A percentile compares a stretch with the other conserved stretches of the same genome.
Evolutionary conservation across 2,888 invertebrate genomes (phyloP).

Genomic region (Xestia c-nigrum): DNA sequence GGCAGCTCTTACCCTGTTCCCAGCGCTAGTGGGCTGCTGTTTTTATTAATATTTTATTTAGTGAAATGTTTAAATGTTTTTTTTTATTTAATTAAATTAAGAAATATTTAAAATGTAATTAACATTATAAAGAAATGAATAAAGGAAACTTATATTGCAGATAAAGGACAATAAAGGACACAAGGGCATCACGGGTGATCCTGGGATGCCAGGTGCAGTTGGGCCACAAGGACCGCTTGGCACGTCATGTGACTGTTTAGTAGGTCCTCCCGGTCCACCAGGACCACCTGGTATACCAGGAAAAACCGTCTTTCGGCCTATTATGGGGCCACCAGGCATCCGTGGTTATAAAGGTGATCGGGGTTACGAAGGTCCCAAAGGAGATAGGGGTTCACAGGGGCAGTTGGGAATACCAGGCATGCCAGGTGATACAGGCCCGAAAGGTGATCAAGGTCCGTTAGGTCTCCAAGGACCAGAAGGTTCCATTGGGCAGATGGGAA

Average conservation of each 20-base stretch:
- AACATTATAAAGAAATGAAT: no score
- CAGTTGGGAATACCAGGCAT: background rate
- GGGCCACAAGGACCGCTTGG: constrained; percentile 4
- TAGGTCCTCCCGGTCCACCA: background rate
- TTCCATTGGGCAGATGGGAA: background rate
- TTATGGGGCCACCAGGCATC: background rate
- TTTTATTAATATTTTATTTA: no score
- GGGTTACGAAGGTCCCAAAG: background rate
- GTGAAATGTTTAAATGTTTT: no score
- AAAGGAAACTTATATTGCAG: background rate
- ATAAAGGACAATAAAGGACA: constrained; percentile 6
- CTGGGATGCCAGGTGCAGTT: background rate
- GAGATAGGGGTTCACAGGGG: background rate
- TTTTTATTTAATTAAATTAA: no score
- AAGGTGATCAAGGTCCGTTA: background rate
- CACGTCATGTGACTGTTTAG: background rate
- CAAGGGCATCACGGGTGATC: background rate
- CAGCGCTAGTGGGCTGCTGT: no score
- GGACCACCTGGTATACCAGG: background rate
- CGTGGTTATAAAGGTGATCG: background rate
- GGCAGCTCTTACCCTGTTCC: no score
- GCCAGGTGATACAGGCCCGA: background rate
- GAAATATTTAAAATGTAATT: no score
- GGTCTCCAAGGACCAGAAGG: background rate
- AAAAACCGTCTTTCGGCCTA: background rate